Base-by-base conservation (phyloP, 2,797 vertebrate genomes). In the Acanthopagrus latus region DNA sequence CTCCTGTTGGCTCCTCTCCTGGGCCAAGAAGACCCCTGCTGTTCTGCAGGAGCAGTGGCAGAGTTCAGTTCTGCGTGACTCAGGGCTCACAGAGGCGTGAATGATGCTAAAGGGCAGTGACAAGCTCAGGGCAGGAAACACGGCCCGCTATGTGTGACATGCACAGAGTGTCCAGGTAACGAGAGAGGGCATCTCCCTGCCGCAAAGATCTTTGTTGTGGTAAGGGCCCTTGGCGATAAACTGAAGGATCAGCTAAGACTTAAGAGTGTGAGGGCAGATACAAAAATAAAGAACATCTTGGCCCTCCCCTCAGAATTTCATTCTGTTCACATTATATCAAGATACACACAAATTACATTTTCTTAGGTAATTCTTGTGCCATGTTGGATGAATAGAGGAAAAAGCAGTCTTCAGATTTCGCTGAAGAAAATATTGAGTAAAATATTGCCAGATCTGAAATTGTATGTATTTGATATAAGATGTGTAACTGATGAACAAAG, bases 1-100 rank as follows among this genome's bases (percentile, higher is more conserved):
- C 81, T 99, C 96, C 65, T 84, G 93, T 71, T 96, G 97, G 5
- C 94, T 92, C 86, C 97, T 94, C 91, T 97, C 97, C 8, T 76
- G 88, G 7, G 97, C 81, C 83, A 99, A 81, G 58, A 95, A 96
- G 59, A 99, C 96, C 64, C 98, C 98, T 0, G 92, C 73, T 29
- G 91, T 83, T 89, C 98, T 99, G 89, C 9, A 80, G 87, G 88
- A 18, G 13, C 69, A 88, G 64, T 41, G 77, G 62, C 68, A 88
- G 75, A 91, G 75, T 78, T 83, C 78, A 91, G 79, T 76, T 76
- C 73, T 81, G 80, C n/a, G 50, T 90, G 88, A 93, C 86, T 92
- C 80, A 64, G 83, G 80, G 82, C 66, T 87, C 87, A 87, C 66
- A 50, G 56, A 86, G 84, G 89, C 78, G 62, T 93, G 89, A 92